Evolutionary conservation across 2,888 invertebrate genomes (phyloP), one percentile per base, ranked within the genome.

Genomic region (Formica aserva): DNA sequence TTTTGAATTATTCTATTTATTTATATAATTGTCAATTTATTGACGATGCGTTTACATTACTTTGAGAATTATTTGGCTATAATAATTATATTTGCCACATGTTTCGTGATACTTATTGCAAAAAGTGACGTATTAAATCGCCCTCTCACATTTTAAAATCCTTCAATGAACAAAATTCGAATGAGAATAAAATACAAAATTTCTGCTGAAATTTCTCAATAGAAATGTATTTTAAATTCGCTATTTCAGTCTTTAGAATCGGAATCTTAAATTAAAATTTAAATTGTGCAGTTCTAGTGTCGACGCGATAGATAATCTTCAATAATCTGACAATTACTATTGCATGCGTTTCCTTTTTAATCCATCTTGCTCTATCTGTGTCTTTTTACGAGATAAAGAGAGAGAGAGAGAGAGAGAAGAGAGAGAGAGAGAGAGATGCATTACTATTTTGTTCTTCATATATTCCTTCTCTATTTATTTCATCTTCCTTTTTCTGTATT

Each of bases 401-500:
- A 48, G 18, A 18, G 18, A 48, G 48, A 48, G 48, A 22, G 22
- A 22, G 38, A 13, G 41, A 41, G 41, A 45, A 15, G 13, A 3
- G 11, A 3, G n/a, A n/a, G n/a, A n/a, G n/a, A 48, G 48, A n/a
- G n/a, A 8, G 18, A 48, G 48, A 62, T 72, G 45, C 72, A 48
- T 78, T 60, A 71, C 35, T 60, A 72, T 60, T 78, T 71, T 71
- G 60, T 60, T 71, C 55, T 55, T 81, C 66, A 60, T 52, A 52
- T 48, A 52, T 55, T 72, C 35, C 72, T 83, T 60, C 71, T 72
- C 26, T 29, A 32, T 52, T 63, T 63, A 18, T 35, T 35, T 62
- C 55, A 52, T 80, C 55, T 72, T 85, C 48, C 74, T 81, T 85
- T 84, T 80, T 84, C 78, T 60, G 60, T 66, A 48, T 38, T 57